Conservation (phyloP, 2,888 invertebrate species). For the Brachycybe producta region DNA sequence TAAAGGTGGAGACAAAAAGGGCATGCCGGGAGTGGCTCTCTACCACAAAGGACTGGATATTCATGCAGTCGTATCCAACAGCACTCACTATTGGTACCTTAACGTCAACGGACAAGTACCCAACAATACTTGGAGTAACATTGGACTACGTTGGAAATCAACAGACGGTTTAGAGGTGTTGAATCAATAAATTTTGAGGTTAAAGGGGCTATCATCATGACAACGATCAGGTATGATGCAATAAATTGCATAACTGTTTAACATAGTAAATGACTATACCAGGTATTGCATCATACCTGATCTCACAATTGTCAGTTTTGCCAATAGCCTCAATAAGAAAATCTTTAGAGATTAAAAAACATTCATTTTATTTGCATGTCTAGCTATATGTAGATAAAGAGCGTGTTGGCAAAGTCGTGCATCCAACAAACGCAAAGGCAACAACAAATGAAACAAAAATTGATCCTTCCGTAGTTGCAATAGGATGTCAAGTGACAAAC, state of each 20-base stretch:
- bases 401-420: slow-evolving; percentile 1
- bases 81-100: slow-evolving; percentile 5
- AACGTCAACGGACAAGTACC: not conserved
- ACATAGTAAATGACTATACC: no score
- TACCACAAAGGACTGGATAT: slow-evolving; percentile 8
- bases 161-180: slow-evolving; percentile 11
- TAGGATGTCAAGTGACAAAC: slow-evolving; percentile 3
- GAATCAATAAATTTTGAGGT: no score
- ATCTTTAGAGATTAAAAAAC: no score
- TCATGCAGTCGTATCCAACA: slow-evolving; percentile 13
- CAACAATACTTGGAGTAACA: slow-evolving; percentile 13
- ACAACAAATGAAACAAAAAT: not conserved
- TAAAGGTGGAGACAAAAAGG: slow-evolving; percentile 13
- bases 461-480: slow-evolving; percentile 2
- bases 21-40: slow-evolving; percentile 9
- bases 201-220: no score
- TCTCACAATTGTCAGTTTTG: no score
- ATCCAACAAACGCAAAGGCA: slow-evolving; percentile 1
- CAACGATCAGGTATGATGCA: no score
- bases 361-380: no score
- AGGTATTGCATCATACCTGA: no score
- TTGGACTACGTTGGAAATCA: slow-evolving; percentile 5
- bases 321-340: no score
- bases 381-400: slow-evolving; percentile 8
- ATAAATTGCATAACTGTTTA: no score